Base-by-base conservation (phyloP, 1,140 invertebrate genomes). In the Lycorma delicatula region DNA sequence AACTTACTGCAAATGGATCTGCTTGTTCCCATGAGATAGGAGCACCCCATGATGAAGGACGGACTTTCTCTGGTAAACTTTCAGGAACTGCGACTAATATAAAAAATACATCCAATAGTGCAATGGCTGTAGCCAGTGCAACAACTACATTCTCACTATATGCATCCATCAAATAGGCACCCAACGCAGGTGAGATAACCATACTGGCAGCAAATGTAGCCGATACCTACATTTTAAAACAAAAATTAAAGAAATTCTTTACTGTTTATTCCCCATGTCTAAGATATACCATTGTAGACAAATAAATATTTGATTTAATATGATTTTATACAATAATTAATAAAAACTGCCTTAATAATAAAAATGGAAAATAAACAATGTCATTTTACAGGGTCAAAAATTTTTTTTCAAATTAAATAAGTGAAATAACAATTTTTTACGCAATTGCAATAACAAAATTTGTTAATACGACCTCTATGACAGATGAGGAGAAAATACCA, bases 151-250 rank as follows among this genome's bases (percentile, higher is more conserved):
- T 91, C 68, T 96, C 90, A 60, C 89, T 90, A 73, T 96, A 98
- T 52, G 82, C 75, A 65, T 85, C 82, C 78, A 89, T 92, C 31
- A 97, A 79, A 70, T 95, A 97, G 56, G 93, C 92, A 54, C 97
- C 97, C 38, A 98, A 76, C 9, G 95, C 94, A 18, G 97, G 97
- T 61, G 93, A 97, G 62, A 97, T 97, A 12, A 93, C 94, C 80
- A 99, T 85, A 71, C 93, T 97, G 51, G 97, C 97, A 9, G 97
- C 97, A 80, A 99, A 99, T 55, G 97, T 99, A 9, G 96, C 97
- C 13, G 94, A 97, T 11, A 90, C 86, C 81, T 86, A 58, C 29
- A 64, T 62, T 56, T n/a, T n/a, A n/a, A n/a, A n/a, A n/a, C n/a
- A n/a, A n/a, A n/a, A n/a, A n/a, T n/a, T n/a, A n/a, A n/a, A n/a